A percentile compares a stretch with the other conserved stretches of the same genome.
phyloP scores from a whole-genome alignment of 92 coral and sea anemone species.

The Diadumene lineata region DNA sequence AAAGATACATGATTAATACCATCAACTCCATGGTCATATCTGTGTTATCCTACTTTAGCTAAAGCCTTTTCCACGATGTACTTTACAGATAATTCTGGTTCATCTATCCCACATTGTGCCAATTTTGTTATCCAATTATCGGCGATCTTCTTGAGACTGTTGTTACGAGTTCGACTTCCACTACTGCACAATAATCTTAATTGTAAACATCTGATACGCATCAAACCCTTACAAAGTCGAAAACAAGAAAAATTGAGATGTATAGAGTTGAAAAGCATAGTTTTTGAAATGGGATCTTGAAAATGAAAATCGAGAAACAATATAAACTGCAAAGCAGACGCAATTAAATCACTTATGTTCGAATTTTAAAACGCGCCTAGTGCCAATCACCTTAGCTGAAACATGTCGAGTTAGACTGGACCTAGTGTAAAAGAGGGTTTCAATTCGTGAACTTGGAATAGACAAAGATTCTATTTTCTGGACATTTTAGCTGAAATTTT shows the following conservation, averaged over 20 bases:
- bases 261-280: not conserved
- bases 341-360: too few species aligned
- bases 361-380: slow-evolving; percentile 6
- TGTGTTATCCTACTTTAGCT: slow-evolving; percentile 25
- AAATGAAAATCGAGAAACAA: too few species aligned
- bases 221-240: not conserved
- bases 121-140: slow-evolving; percentile 48
- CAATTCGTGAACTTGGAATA: too few species aligned
- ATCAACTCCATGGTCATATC: slow-evolving; percentile 22
- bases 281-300: too few species aligned
- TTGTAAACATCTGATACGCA: not conserved
- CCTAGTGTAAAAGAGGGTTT: not conserved
- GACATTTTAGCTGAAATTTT: not conserved
- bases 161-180: too few species aligned
- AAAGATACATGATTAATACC: not conserved
- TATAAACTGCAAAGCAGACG: too few species aligned
- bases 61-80: slow-evolving; percentile 61
- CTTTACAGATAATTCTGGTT: slow-evolving; percentile 58
- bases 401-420: not conserved
- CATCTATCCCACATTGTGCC: slow-evolving; percentile 44
- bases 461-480: not conserved
- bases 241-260: not conserved
- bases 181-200: not conserved
- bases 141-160: slow-evolving; percentile 18
- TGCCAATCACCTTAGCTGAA: not conserved